Evolutionary conservation across 2,113 vertebrate species (phyloP), one percentile per base, ranked within the genome.

Genomic region (Notothenia coriiceps): DNA sequence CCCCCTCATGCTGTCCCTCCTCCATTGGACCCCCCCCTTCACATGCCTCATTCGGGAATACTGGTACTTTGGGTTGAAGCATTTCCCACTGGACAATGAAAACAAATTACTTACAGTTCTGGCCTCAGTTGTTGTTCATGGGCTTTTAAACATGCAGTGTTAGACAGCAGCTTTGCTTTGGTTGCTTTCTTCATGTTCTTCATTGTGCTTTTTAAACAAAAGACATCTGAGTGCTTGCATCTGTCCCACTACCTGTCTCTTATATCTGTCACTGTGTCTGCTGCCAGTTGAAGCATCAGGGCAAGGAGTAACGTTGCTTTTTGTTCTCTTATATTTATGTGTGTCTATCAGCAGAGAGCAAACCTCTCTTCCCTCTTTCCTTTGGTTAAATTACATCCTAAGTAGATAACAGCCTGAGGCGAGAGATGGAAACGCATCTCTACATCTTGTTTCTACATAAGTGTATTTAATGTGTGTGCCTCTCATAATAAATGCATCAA

Each of bases 251-350:
- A 20, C 79, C 74, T 67, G 70, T 82, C 64, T 63, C 52, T 83
- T 68, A 56, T 82, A 72, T 83, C 77, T 79, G 87, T 91, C 90
- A 89, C 92, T 93, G 93, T 91, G 90, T 94, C 93, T 89, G 87
- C 90, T 90, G 89, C 90, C 83, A 86, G 93, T 85, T 88, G 84
- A 94, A 89, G 93, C 83, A 43, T 95, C 90, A 90, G 92, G 94
- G 93, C 85, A 94, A 75, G 91, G 93, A 89, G 84, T 80, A 78
- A 85, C 72, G 15, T 46, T 13, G 67, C 77, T 83, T 87, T 86
- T 61, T 84, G 59, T 93, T 89, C 54, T 75, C 20, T 86, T 82
- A 44, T 83, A 55, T 80, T 78, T 80, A 35, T 78, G 68, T 82
- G 77, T 82, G 87, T 71, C 55, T 67, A 14, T 84, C 83, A 62